A percentile compares a stretch with the other conserved stretches of the same genome.
These are phyloP conservation scores for Caenorhabditis sp. DNA, from an alignment of 2,888 invertebrate species.

Conservation along the genomic window DNA sequence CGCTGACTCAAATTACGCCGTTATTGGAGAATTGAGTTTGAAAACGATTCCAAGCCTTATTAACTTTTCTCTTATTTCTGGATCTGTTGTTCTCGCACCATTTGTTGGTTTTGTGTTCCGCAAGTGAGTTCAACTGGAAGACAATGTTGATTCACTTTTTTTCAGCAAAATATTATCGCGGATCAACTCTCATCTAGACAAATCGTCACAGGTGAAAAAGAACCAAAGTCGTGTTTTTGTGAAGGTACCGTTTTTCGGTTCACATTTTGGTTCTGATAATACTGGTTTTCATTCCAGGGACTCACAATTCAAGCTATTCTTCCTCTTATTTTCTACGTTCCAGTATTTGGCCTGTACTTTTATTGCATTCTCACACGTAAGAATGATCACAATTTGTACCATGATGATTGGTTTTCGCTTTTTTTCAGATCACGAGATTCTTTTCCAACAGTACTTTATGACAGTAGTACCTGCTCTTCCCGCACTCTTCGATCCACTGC, in stretches of 20 bases:
- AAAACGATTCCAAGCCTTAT: not conserved
- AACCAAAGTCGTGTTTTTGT: not conserved
- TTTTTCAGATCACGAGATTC: constrained; percentile 26
- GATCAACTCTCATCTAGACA: not conserved
- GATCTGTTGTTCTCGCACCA: not conserved
- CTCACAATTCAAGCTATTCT: constrained; percentile 18
- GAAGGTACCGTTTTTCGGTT: not conserved
- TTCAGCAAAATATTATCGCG: not conserved
- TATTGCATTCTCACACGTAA: not conserved
- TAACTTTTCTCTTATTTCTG: not conserved
- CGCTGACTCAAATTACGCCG: not conserved
- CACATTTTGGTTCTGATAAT: not conserved
- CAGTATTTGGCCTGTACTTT: not conserved
- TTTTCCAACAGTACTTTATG: constrained; percentile 48
- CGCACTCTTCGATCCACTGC: constrained; percentile 30
- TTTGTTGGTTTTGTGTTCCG: not conserved
- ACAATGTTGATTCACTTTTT: not conserved
- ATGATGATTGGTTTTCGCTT: no score
- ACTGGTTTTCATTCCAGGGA: not conserved
- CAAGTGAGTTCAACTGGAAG: not conserved
- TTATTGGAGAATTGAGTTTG: not conserved
- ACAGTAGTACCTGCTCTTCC: constrained; percentile 18
- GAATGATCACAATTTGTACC: no score
- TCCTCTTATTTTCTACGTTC: constrained; percentile 2
- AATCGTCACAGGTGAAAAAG: not conserved